These are phyloP conservation scores for Hydrozoanthus gracilis DNA, from an alignment of 92 coral and sea anemone genomes.

Conservation along the genomic window DNA sequence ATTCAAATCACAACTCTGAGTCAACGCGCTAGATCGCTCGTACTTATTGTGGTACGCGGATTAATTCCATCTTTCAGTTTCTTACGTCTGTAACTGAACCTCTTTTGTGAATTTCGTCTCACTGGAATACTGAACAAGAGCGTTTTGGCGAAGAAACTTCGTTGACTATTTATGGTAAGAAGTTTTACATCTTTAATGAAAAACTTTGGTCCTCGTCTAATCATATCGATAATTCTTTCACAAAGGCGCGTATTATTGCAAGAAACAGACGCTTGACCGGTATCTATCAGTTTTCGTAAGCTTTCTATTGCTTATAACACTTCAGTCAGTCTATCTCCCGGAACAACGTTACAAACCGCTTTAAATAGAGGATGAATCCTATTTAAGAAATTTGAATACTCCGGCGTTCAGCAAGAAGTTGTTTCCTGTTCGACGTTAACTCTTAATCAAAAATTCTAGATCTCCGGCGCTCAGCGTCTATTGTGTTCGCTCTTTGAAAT, in stretches of 20 bases:
- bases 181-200: not conserved
- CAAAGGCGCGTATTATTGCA: not conserved
- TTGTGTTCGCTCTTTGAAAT: not conserved
- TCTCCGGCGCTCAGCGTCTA: not conserved
- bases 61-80: not conserved
- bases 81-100: no score
- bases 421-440: conserved; percentile 25
- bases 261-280: not conserved
- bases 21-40: conserved; percentile 5
- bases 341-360: not conserved
- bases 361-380: conserved; percentile 2
- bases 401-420: not conserved
- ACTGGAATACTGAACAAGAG: not conserved
- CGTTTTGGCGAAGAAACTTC: not conserved
- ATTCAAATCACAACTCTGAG: not conserved
- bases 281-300: not conserved
- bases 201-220: not conserved
- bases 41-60: not conserved
- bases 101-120: not conserved
- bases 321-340: no score
- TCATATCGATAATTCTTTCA: not conserved
- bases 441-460: conserved; percentile 28
- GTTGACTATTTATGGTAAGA: conserved; percentile 6
- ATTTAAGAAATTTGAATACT: not conserved
- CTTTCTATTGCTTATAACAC: not conserved